Evolutionary conservation across 1,140 invertebrate species (phyloP).

Genomic region (Antheraea pernyi): DNA sequence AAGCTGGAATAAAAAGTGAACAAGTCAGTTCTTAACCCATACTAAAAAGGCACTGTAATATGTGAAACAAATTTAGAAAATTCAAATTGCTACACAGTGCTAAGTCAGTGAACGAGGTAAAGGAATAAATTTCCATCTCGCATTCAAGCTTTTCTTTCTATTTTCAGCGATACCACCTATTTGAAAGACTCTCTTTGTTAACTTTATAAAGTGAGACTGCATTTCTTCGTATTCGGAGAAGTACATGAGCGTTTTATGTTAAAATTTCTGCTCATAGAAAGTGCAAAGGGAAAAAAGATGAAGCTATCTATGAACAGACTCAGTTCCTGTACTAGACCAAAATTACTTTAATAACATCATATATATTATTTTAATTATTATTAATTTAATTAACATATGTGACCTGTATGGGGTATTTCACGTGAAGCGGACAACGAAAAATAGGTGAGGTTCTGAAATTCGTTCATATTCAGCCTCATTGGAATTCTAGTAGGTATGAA

Average conservation of each 20-base stretch:
- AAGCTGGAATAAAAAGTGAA: not conserved
- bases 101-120: not conserved
- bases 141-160: not conserved
- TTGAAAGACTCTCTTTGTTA: not conserved
- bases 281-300: too few species aligned
- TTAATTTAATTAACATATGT: too few species aligned
- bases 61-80: not conserved
- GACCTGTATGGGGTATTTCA: too few species aligned
- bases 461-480: too few species aligned
- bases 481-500: too few species aligned
- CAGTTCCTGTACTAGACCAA: too few species aligned
- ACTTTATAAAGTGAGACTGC: not conserved
- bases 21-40: not conserved
- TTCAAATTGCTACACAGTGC: not conserved
- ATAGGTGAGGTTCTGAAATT: too few species aligned
- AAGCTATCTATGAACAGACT: too few species aligned
- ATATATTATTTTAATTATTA: too few species aligned
- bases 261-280: too few species aligned
- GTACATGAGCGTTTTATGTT: not conserved
- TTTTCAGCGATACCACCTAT: slow-evolving; percentile 4
- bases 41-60: not conserved
- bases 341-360: too few species aligned
- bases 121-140: not conserved
- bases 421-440: too few species aligned
- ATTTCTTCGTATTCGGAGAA: not conserved